Conservation (phyloP, 2,797 vertebrate species). For the Parauchenoglanis punctatus region DNA sequence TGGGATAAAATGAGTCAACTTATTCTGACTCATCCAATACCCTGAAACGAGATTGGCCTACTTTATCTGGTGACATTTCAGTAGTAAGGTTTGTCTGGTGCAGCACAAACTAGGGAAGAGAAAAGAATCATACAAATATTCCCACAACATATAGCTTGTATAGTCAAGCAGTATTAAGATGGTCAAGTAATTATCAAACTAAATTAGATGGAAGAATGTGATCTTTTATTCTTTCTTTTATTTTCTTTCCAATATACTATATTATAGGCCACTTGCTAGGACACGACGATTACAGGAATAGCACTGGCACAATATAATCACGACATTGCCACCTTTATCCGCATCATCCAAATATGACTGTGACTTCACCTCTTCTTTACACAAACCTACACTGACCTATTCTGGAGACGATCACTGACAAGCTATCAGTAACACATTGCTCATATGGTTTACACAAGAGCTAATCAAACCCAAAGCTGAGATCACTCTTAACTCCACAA, state of each 20-base stretch:
- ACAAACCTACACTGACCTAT: neutral
- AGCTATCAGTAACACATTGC: constrained; percentile 47
- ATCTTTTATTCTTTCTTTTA: neutral
- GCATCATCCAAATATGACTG: neutral
- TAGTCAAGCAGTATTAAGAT: neutral
- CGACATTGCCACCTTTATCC: neutral
- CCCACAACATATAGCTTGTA: neutral
- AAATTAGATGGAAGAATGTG: neutral
- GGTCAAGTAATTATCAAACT: neutral
- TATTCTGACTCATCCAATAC: neutral
- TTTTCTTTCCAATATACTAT: neutral
- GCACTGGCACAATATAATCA: neutral
- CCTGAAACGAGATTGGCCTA: neutral
- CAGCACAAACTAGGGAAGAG: neutral
- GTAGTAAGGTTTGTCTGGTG: neutral
- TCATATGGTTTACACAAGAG: constrained; percentile 70
- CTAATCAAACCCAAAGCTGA: constrained; percentile 65
- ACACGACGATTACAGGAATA: too few relatives aligned
- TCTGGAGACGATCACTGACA: constrained; percentile 21
- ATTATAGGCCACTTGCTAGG: neutral
- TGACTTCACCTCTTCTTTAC: neutral
- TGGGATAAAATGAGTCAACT: neutral
- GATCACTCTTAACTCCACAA: constrained; percentile 58
- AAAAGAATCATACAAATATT: neutral
- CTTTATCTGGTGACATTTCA: neutral